Evolutionary conservation across 2,797 vertebrate genomes (phyloP), one percentile per base, ranked within the genome.

Genomic region (Spheniscus humboldti): DNA sequence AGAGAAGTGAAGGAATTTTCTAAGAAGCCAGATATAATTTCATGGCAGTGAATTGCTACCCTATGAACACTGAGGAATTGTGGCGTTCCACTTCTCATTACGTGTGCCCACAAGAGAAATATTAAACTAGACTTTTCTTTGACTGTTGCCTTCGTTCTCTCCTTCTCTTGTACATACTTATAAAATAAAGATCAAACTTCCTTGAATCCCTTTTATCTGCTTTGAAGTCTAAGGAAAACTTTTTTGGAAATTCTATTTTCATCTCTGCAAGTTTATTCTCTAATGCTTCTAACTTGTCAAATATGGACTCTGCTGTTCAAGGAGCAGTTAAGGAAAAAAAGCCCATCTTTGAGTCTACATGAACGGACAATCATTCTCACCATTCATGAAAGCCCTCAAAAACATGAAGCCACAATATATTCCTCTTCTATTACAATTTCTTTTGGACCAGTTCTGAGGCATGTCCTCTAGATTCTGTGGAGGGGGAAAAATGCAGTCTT

Each of bases 181-280:
- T 96, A 90, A 97, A 97, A 97, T 97, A 97, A 97, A 96, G 94
- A 97, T 97, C 96, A 97, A 96, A 92, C 90, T 96, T 97, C 67
- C 73, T 53, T 63, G 85, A 90, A 92, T 94, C 56, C 88, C 97
- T 97, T 97, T 96, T 90, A 95, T 97, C 94, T 95, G 31, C 95
- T 97, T 97, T 97, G 95, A 97, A 94, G 97, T 94, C 82, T 85
- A 86, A 91, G 78, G 74, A 92, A 94, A 96, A 94, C 82, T 95
- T 96, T 96, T 95, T 95, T 81, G 76, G 97, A 96, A 92, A 96
- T 91, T 67, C 67, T 92, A 90, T 96, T 97, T 97, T 96, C 87
- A 96, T 95, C 93, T 97, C 48, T 86, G 79, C 90, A 85, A 94
- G 93, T 91, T 94, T 97, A 96, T 96, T 94, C 95, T 94, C 91